Base-by-base conservation (phyloP, 2,888 invertebrate genomes). In the Serrognathus titanus region DNA sequence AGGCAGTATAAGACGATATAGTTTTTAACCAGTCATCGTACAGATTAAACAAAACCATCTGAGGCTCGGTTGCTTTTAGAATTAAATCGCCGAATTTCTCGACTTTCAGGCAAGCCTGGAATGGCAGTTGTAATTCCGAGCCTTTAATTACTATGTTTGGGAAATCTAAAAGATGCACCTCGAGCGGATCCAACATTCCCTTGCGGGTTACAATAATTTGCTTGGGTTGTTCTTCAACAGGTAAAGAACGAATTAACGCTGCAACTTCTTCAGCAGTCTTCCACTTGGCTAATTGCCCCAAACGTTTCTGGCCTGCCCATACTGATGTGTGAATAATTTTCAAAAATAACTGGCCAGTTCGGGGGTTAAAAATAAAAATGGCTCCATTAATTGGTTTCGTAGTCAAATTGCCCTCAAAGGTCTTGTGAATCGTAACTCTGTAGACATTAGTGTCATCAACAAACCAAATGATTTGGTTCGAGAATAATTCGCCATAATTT, bases 401-500 rank as follows among this genome's bases (percentile, higher is more conserved):
- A 0, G 99, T 99, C 74, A 99, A 83, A 76, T 97, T 97, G 52
- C 99, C 99, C 76, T 99, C 99, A 78, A 99, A 99, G 0, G 99
- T 99, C 82, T 99, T 99, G 82, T 99, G 99, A 71, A 99, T 99
- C 1, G 99, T 99, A 20, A 99, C 99, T 63, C 99, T 86, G 80
- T 99, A 99, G 24, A 99, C 99, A 76, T 99, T 99, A 0, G 99
- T 99, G 76, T 99, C 99, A 73, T 99, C 99, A 9, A 99, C 98
- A 78, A 99, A 99, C 99, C 99, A 99, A 79, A 99, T 99, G 71
- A 99, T 99, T 80, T 99, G 99, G 80, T 99, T 99, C n/a, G 96
- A 97, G 83, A 99, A 99, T 50, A 99, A 81, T 78, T 99, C 99
- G 64, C 99, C 98, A 69, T 99, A 99, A 81, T 99, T 99, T 81